phyloP scores from a whole-genome alignment of 2,113 vertebrate species.

The Gila orcuttii region DNA sequence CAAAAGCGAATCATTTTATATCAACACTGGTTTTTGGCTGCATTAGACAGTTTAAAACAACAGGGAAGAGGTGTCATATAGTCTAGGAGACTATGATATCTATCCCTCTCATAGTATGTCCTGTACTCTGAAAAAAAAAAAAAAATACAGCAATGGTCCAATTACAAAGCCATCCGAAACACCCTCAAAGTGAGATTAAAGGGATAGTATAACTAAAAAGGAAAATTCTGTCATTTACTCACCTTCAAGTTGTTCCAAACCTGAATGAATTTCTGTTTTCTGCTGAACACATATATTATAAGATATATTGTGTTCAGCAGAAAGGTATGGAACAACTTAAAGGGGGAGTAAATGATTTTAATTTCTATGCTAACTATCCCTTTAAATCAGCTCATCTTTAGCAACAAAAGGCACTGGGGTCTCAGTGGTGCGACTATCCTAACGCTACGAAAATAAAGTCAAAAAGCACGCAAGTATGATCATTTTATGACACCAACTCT shows the following conservation, averaged over 20 bases:
- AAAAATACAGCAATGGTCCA: background rate
- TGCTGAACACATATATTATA: no score
- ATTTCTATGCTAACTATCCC: no score
- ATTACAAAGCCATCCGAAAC: background rate
- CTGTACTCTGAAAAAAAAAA: background rate
- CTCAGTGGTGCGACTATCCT: background rate
- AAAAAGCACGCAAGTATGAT: background rate
- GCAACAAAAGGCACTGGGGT: constrained; percentile 23
- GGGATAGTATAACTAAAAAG: no score
- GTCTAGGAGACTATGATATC: background rate
- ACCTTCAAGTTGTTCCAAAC: no score
- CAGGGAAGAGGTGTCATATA: background rate
- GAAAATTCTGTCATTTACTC: no score
- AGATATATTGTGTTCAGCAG: no score
- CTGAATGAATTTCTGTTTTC: no score
- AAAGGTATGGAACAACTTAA: no score
- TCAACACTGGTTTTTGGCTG: background rate
- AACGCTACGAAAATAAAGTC: background rate
- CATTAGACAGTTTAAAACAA: background rate
- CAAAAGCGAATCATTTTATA: background rate
- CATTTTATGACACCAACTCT: constrained; percentile 4
- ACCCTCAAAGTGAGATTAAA: background rate
- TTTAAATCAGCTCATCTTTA: background rate
- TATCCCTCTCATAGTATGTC: background rate
- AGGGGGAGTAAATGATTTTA: no score